These are phyloP conservation scores for Hoplostethus atlanticus DNA, from an alignment of 2,797 vertebrate species.

Conservation along the genomic window DNA sequence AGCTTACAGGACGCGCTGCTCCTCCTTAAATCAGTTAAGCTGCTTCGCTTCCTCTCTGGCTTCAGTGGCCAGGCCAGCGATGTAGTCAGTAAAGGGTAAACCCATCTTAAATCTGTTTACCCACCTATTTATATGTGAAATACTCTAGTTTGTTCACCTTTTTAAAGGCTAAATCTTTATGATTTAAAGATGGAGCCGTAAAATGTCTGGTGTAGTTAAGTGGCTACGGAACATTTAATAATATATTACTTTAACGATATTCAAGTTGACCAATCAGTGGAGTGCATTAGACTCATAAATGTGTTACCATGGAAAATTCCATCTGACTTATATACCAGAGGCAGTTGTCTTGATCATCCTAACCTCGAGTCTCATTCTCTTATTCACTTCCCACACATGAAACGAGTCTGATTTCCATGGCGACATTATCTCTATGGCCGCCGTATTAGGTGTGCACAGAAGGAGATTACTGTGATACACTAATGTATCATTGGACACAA, in stretches of 20 bases:
- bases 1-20: constrained; percentile 58
- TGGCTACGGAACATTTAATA: too few relatives aligned
- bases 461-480: constrained; percentile 7
- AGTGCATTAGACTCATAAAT: background rate
- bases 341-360: constrained; percentile 52
- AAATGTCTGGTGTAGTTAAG: too few relatives aligned
- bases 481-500: background rate
- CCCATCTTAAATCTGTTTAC: constrained; percentile 7
- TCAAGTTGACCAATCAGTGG: background rate
- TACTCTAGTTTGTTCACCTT: too few relatives aligned
- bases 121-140: too few relatives aligned
- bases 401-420: constrained; percentile 69
- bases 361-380: constrained; percentile 57
- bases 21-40: constrained; percentile 73
- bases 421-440: constrained; percentile 53
- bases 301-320: background rate
- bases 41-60: constrained; percentile 37
- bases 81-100: constrained; percentile 16
- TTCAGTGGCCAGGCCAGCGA: constrained; percentile 11
- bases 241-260: background rate
- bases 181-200: too few relatives aligned
- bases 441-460: constrained; percentile 44
- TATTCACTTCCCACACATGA: constrained; percentile 68
- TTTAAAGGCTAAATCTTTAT: too few relatives aligned
- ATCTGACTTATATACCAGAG: constrained; percentile 14